Evolutionary conservation across 2,797 vertebrate species (phyloP), one percentile per base, ranked within the genome.

Genomic region (Cygnus olor): DNA sequence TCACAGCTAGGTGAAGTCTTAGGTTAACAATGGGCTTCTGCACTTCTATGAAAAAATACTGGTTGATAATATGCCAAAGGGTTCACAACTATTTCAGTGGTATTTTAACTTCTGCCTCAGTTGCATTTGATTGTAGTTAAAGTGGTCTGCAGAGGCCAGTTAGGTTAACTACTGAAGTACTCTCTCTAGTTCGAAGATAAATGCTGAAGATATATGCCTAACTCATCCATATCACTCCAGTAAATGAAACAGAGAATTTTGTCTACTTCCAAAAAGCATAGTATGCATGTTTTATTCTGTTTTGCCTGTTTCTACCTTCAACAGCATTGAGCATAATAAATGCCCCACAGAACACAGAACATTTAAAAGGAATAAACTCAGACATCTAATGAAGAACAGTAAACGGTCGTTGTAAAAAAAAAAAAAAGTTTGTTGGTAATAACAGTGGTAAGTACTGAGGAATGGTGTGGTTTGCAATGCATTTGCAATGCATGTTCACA

Each of bases 401-500:
- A 68, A 91, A 81, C 12, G 44, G 54, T 40, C 1, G 2, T 32
- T 49, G 17, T 11, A 14, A 25, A 10, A 13, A 14, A 61, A 71
- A 28, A 38, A 61, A 28, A 42, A 27, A 4, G 11, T 21, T 83
- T 72, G 20, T 56, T 86, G 30, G 47, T 73, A 63, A 60, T 93
- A 69, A 14, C 17, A 56, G 78, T 56, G 86, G 56, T 57, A 95
- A 95, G 63, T 54, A 82, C 28, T 28, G 47, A 92, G 71, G 84
- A 94, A 94, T 82, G 77, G 77, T 58, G 66, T 58, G 81, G 84
- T 93, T 95, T 88, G 49, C 57, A 85, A 57, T 28, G 54, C 53
- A 78, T 0, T 95, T 88, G 47, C 57, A 83, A 58, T 30, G 54
- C 54, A 74, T 0, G 0, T 45, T 92, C 79, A 24, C 63, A 58